These are phyloP conservation scores for Lerista edwardsae DNA, from an alignment of 2,797 vertebrate species.

Conservation along the genomic window DNA sequence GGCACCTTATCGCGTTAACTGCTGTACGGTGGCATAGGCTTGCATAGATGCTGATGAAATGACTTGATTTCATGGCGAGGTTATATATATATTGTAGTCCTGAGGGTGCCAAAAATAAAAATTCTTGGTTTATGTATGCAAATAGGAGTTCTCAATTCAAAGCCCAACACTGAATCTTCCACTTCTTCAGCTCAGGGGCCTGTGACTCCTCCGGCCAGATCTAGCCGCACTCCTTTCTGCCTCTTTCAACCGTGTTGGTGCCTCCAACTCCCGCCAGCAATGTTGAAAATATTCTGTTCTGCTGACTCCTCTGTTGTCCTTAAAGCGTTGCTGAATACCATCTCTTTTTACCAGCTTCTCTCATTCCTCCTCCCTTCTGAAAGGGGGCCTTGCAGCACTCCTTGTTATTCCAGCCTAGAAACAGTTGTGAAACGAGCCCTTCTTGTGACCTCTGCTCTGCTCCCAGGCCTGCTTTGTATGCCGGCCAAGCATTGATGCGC, in stretches of 20 bases:
- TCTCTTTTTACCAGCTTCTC: neutral
- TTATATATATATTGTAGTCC: no score
- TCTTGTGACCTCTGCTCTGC: conserved; percentile 63
- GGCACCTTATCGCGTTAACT: no score
- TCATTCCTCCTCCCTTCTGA: neutral
- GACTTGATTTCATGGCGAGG: no score
- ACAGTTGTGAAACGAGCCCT: conserved; percentile 47
- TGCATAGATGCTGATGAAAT: no score
- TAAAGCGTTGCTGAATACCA: conserved; percentile 35
- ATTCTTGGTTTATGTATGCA: neutral
- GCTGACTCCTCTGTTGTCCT: conserved; percentile 19
- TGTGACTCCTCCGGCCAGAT: neutral
- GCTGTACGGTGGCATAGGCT: no score
- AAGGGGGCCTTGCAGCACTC: conserved; percentile 20
- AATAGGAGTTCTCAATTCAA: neutral
- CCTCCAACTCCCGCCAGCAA: neutral
- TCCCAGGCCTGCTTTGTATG: conserved; percentile 67
- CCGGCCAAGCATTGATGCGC: conserved; percentile 37
- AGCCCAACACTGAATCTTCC: neutral
- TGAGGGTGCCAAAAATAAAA: no score
- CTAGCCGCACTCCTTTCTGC: neutral
- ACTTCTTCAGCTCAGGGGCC: neutral
- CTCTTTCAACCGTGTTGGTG: neutral
- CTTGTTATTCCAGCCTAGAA: conserved; percentile 52
- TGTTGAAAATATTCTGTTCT: conserved; percentile 38